Conservation (phyloP, 2,113 vertebrate species). For the Tamias sibiricus region DNA sequence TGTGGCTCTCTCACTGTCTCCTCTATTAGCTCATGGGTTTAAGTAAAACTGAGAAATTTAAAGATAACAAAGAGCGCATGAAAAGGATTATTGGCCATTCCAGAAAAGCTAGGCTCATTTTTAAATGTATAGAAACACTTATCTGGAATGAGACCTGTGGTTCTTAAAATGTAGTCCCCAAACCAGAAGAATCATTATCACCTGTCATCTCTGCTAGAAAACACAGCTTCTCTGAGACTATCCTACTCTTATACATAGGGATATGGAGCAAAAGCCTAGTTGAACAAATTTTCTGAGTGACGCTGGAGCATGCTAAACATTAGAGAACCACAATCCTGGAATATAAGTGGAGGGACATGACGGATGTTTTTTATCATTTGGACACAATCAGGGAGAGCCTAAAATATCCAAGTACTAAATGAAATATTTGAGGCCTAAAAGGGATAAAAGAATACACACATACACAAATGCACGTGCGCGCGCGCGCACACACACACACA, state of each 20-base stretch:
- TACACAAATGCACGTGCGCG: too few relatives aligned
- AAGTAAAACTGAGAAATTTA: background rate
- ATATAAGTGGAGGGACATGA: background rate
- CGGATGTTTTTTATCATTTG: background rate
- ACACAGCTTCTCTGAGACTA: background rate
- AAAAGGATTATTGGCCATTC: background rate
- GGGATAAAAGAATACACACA: background rate
- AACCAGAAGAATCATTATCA: background rate
- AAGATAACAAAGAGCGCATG: background rate
- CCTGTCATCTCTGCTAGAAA: background rate
- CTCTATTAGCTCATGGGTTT: background rate
- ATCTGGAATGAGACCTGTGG: background rate
- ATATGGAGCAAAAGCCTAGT: background rate
- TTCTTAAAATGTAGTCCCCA: background rate
- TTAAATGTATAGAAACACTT: background rate
- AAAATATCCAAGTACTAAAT: background rate
- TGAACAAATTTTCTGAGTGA: background rate
- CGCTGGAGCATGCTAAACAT: background rate
- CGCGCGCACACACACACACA: rapidly evolving
- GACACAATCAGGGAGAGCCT: background rate
- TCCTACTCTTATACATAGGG: background rate
- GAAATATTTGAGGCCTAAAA: background rate
- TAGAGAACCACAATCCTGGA: background rate
- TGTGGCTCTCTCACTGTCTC: background rate
- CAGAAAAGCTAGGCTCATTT: background rate